phyloP scores from a whole-genome alignment of 2,113 vertebrate genomes.

The Panthera uncia region DNA sequence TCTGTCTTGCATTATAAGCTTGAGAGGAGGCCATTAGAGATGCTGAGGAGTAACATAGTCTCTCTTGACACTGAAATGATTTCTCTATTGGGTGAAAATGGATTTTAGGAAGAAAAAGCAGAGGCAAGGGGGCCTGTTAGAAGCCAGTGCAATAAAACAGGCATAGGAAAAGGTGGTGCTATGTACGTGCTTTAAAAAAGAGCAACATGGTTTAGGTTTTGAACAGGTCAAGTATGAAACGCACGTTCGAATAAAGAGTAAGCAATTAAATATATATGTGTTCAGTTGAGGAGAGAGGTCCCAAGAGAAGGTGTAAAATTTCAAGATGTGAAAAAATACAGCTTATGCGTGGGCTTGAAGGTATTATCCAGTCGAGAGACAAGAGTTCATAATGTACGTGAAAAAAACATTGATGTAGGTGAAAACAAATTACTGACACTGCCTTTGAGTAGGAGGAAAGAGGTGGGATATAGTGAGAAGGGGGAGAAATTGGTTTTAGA shows the following conservation, averaged over 20 bases:
- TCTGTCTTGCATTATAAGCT: background rate
- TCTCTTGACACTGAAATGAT: background rate
- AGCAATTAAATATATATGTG: background rate
- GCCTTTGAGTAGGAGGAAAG: background rate
- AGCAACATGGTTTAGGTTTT: background rate
- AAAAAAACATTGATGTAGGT: background rate
- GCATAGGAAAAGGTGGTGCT: background rate
- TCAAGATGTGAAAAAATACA: background rate
- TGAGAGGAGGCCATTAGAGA: background rate
- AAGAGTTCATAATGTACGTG: background rate
- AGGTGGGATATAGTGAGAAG: background rate
- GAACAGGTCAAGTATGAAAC: background rate
- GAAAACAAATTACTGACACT: background rate
- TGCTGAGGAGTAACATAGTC: too few species aligned
- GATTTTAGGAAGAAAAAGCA: background rate
- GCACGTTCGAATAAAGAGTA: background rate
- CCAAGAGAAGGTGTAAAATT: background rate
- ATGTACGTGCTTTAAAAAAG: background rate
- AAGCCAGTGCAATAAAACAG: background rate
- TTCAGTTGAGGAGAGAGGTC: background rate
- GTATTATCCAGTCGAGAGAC: background rate
- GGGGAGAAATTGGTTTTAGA: background rate
- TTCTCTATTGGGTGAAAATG: background rate
- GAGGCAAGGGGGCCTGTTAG: background rate
- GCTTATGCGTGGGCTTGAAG: background rate